Evolutionary conservation across 2,797 vertebrate genomes (phyloP).

Genomic region (Urophycis tenuis): DNA sequence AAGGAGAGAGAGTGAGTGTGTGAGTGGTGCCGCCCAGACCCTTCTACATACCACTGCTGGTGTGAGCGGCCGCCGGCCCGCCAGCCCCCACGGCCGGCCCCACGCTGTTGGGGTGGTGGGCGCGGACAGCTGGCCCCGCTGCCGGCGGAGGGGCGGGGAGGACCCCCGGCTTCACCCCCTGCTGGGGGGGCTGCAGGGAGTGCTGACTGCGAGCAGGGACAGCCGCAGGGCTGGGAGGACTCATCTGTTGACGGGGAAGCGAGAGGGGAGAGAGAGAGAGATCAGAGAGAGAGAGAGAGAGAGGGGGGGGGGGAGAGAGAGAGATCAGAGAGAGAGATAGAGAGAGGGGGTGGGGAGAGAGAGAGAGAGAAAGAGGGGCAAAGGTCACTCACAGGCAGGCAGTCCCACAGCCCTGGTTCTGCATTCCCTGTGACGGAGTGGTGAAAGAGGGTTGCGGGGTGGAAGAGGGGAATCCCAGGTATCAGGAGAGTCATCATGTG

Average conservation of each 20-base stretch:
- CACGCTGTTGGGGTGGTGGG: conserved; percentile 77
- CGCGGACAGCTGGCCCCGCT: conserved; percentile 68
- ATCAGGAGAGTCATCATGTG: background rate
- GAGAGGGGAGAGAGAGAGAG: conserved; percentile 14
- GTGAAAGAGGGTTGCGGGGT: background rate
- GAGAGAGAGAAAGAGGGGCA: conserved; percentile 13
- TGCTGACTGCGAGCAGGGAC: conserved; percentile 81
- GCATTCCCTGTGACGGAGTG: background rate
- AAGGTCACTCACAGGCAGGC: conserved; percentile 30
- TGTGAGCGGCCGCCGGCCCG: conserved; percentile 65
- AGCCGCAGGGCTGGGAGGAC: conserved; percentile 82
- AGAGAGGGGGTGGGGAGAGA: background rate
- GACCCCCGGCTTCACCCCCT: conserved; percentile 67
- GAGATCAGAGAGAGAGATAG: background rate
- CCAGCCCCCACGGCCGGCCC: conserved; percentile 62
- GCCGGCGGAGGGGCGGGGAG: conserved; percentile 53
- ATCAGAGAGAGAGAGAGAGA: conserved; percentile 4
- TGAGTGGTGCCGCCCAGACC: background rate
- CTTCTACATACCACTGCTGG: conserved; percentile 72
- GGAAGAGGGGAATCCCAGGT: background rate
- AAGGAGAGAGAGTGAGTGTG: background rate
- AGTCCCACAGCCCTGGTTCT: background rate
- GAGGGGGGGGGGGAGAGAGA: background rate
- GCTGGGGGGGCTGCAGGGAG: conserved; percentile 71
- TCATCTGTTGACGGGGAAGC: conserved; percentile 71